Conservation (phyloP, 2,113 vertebrate genomes). For the Bos taurus region DNA sequence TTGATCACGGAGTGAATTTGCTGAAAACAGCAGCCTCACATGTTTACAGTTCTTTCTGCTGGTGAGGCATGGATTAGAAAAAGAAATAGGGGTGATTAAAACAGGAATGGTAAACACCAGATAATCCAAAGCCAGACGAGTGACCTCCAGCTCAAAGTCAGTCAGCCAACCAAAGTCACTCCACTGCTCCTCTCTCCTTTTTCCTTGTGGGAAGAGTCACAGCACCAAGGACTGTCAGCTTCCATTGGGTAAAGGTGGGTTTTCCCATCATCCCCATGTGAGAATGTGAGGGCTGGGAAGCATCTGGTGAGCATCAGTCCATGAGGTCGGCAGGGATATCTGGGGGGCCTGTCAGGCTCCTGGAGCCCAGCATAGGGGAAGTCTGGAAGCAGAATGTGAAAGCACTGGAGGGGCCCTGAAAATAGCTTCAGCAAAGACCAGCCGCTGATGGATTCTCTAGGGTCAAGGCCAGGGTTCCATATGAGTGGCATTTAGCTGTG, state of each 20-base stretch:
- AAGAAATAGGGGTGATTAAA: slow-evolving; percentile 18
- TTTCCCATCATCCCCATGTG: not conserved
- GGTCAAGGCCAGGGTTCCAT: not conserved
- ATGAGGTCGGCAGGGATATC: not conserved
- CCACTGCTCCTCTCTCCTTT: not conserved
- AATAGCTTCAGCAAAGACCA: not conserved
- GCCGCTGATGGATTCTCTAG: not conserved
- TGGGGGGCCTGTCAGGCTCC: not conserved
- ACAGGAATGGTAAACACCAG: not conserved
- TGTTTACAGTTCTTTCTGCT: slow-evolving; percentile 21
- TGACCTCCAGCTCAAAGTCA: not conserved
- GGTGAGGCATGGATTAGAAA: slow-evolving; percentile 5
- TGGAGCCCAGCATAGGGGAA: not conserved
- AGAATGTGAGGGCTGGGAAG: not conserved
- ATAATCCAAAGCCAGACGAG: not conserved
- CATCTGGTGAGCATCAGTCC: not conserved
- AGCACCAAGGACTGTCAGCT: not conserved
- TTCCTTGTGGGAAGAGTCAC: not conserved
- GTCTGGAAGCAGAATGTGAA: not conserved
- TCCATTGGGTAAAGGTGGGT: not conserved
- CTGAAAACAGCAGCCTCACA: slow-evolving; percentile 19
- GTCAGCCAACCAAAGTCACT: not conserved
- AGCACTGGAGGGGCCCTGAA: not conserved
- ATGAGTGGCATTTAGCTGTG: not conserved
- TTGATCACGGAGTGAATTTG: not conserved